Evolutionary conservation across 2,888 invertebrate genomes (phyloP), one percentile per base, ranked within the genome.

Genomic region (Ophonus ardosiacus): DNA sequence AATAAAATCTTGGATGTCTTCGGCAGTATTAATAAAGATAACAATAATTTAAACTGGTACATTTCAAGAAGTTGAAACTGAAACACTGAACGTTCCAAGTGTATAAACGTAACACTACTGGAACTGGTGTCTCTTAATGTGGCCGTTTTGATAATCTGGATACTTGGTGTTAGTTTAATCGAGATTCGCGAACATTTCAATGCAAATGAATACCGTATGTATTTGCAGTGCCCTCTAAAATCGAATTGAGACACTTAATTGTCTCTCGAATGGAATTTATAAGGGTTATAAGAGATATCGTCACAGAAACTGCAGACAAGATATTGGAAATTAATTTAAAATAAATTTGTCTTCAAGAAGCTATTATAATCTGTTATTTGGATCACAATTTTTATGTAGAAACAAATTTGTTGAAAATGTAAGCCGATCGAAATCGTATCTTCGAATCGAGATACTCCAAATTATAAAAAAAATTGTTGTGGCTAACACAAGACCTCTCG

Each of bases 181-280:
- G 68, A 43, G 56, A 71, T 82, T 51, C 68, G 71, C 38, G 31
- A 24, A 18, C 59, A 79, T 79, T 68, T 82, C 51, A 71, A 71
- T 82, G 71, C 82, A 71, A 82, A 82, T 82, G 65, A 56, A 21
- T 71, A 31, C 57, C 82, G 71, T 71, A 82, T 82, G 81, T 65
- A 51, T 15, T 43, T 51, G 21, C 76, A 56, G 56, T 57, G 31
- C 15, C 78, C 56, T 78, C 78, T 78, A 24, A 78, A 31, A 78
- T 56, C 56, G 31, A 10, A 56, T 56, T 56, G 78, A 51, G 0
- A 0, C n/a, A 18, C 8, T 38, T 76, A 76, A 51, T 78, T 78
- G 8, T 56, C 57, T 17, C 56, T 21, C 57, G 56, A 57, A 57
- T 21, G 24, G 43, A 51, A 51, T 51, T 51, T 51, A 51, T 51